Conservation (phyloP, 2,888 invertebrate species). For the Saturnia pavonia region DNA sequence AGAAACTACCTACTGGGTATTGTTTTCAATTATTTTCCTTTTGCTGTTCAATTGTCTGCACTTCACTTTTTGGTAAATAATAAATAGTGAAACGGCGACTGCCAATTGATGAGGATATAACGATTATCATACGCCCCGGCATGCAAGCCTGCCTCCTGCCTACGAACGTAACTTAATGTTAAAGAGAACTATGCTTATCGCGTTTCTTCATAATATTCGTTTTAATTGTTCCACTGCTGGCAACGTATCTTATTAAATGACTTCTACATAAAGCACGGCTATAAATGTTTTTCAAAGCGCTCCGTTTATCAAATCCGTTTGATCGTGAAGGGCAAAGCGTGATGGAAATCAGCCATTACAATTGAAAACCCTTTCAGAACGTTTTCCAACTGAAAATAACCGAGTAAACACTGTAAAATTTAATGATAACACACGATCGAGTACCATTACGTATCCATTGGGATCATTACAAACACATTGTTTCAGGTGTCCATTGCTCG, state of each 20-base stretch:
- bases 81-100: no score
- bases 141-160: no score
- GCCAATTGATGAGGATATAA: no score
- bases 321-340: conserved; percentile 7
- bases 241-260: no score
- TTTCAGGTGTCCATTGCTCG: conserved; percentile 1
- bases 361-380: conserved; percentile 41
- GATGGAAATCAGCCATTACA: conserved; percentile 28
- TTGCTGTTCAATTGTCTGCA: not conserved
- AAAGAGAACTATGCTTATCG: no score
- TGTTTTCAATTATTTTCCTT: not conserved
- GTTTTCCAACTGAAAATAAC: conserved; percentile 52
- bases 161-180: no score
- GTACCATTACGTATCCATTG: not conserved
- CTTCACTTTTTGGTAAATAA: no score
- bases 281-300: not conserved
- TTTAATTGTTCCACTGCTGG: no score
- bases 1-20: not conserved
- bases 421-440: conserved; percentile 42
- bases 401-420: conserved; percentile 56
- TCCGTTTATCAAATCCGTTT: conserved; percentile 10
- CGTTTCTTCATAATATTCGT: no score
- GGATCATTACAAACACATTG: not conserved
- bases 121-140: no score
- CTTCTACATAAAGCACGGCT: not conserved